Evolutionary conservation across 64 coral and sea anemone genomes (phyloP).

Genomic region (Montipora efflorescens): DNA sequence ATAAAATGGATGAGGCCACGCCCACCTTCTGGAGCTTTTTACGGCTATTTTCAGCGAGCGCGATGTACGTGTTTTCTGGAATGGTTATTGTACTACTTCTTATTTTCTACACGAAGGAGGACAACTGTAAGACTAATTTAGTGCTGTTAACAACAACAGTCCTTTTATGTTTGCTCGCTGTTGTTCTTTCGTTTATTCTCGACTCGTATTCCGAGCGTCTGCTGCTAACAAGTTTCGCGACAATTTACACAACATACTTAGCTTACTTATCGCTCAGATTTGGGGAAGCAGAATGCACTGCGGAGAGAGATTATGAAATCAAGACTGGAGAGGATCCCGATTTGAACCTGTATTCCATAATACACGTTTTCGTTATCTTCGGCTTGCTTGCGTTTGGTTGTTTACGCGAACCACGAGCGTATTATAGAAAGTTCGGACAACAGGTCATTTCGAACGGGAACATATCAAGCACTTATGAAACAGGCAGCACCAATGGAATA

Average conservation of each 20-base stretch:
- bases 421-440: constrained; percentile 15
- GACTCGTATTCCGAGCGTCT: constrained; percentile 6
- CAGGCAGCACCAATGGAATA: neutral
- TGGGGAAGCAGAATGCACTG: constrained; percentile 34
- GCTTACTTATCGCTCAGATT: constrained; percentile 61
- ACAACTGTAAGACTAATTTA: constrained; percentile 65
- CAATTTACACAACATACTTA: constrained; percentile 64
- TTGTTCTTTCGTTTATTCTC: constrained; percentile 46
- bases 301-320: constrained; percentile 20
- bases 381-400: constrained; percentile 36
- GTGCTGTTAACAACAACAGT: constrained; percentile 69
- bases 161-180: constrained; percentile 44
- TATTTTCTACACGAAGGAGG: constrained; percentile 51
- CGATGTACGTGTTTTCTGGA: constrained; percentile 11
- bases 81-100: constrained; percentile 40
- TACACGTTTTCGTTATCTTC: constrained; percentile 31
- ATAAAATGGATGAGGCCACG: neutral
- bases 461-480: neutral
- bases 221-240: constrained; percentile 61
- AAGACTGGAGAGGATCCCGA: constrained; percentile 18
- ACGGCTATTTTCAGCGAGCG: neutral
- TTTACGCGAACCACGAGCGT: constrained; percentile 1
- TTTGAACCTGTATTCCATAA: constrained; percentile 41
- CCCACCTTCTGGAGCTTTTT: constrained; percentile 24
- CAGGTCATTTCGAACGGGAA: neutral